Percentiles rank a stretch among this genome's conserved stretches.
Conservation (phyloP, 2,113 vertebrate species). For the Phocoena phocoena region DNA sequence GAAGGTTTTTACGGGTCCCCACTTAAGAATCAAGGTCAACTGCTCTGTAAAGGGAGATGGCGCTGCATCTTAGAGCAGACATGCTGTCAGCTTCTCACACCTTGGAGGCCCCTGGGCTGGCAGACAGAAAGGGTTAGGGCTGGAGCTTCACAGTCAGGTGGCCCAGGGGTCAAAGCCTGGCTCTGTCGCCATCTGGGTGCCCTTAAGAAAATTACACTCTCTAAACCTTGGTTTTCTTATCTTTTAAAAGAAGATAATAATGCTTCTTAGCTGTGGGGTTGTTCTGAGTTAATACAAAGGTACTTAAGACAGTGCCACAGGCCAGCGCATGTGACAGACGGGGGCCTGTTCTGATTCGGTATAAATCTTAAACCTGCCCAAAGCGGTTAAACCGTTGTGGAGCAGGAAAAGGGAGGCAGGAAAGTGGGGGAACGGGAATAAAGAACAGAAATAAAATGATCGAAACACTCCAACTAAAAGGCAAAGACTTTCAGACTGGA, state of each 20-base stretch:
- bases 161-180: background rate
- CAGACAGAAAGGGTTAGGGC: background rate
- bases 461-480: background rate
- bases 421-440: too few relatives aligned
- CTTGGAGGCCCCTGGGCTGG: background rate
- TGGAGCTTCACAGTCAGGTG: background rate
- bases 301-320: too few relatives aligned
- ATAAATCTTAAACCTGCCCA: background rate
- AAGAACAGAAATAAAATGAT: background rate
- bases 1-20: background rate
- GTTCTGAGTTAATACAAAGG: background rate
- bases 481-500: background rate
- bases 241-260: background rate
- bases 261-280: fast-evolving
- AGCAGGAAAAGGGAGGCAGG: too few relatives aligned
- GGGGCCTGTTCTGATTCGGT: background rate
- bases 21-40: background rate
- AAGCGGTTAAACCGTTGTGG: too few relatives aligned
- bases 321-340: fast-evolving
- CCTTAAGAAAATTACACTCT: background rate
- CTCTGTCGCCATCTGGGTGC: background rate
- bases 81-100: background rate
- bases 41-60: background rate
- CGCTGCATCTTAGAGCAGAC: background rate
- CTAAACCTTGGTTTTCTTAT: background rate